Conservation (phyloP, 2,888 invertebrate species). For the Yponomeuta cagnagella region DNA sequence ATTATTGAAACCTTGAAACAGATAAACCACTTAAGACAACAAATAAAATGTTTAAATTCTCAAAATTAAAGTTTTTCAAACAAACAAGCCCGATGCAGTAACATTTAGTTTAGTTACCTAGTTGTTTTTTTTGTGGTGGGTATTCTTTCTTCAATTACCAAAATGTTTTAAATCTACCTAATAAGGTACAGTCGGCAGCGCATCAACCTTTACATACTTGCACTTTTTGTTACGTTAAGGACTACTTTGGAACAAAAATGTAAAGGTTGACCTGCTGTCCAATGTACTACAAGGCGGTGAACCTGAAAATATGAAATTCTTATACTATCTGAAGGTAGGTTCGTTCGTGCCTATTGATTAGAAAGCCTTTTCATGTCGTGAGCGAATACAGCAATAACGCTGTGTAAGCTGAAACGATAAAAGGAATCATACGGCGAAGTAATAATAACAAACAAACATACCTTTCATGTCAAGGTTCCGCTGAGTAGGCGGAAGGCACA, state of each 20-base stretch:
- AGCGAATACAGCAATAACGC: background rate
- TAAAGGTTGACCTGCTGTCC: background rate
- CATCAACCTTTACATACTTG: too few relatives aligned
- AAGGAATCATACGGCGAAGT: constrained; percentile 1
- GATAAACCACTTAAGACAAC: too few relatives aligned
- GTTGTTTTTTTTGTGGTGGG: background rate
- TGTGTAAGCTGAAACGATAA: constrained; percentile 3
- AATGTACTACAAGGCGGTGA: background rate
- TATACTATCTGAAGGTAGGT: background rate
- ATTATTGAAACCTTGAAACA: too few relatives aligned
- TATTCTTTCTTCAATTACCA: background rate
- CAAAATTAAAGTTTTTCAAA: too few relatives aligned
- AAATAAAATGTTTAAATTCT: too few relatives aligned
- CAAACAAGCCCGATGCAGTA: too few relatives aligned
- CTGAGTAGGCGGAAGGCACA: constrained; percentile 5
- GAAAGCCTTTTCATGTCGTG: constrained; percentile 1
- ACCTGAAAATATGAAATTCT: background rate
- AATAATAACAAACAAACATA: background rate
- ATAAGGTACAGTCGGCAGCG: too few relatives aligned
- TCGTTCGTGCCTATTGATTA: background rate
- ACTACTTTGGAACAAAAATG: too few relatives aligned
- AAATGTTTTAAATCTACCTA: too few relatives aligned
- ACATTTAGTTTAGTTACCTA: too few relatives aligned
- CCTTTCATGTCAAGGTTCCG: constrained; percentile 9
- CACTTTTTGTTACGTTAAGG: too few relatives aligned